These are phyloP conservation scores for Cygnus olor DNA, from an alignment of 2,797 vertebrate genomes.

Conservation along the genomic window DNA sequence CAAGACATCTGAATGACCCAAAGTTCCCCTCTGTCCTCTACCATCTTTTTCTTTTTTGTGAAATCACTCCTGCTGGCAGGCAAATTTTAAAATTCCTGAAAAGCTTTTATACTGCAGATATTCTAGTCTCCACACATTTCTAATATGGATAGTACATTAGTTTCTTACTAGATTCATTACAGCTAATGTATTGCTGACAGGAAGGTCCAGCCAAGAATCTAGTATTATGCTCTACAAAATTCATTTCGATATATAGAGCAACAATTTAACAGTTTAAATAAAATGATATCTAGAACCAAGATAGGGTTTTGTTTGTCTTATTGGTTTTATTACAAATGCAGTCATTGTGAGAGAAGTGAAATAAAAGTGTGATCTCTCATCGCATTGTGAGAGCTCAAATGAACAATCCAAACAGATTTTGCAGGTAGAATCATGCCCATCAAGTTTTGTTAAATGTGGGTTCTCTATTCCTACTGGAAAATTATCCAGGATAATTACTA, in stretches of 20 bases:
- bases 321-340: neutral
- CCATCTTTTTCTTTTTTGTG: neutral
- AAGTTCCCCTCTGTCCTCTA: neutral
- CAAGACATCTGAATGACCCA: slow-evolving; percentile 7
- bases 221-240: neutral
- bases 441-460: rapidly evolving
- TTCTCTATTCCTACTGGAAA: neutral
- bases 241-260: neutral
- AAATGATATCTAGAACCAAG: neutral
- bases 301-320: neutral
- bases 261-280: neutral
- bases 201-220: neutral
- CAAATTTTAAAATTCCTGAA: neutral
- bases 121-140: neutral
- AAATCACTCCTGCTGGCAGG: neutral
- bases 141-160: neutral
- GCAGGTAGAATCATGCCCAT: neutral
- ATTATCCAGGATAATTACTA: neutral
- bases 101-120: neutral
- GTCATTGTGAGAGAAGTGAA: rapidly evolving
- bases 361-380: neutral
- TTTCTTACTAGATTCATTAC: neutral
- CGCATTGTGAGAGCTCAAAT: neutral
- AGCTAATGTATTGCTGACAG: neutral
- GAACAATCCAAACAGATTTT: neutral